Evolutionary conservation across 2,888 invertebrate species (phyloP), one percentile per base, ranked within the genome.

Genomic region (Aphelenchoides bicaudatus): DNA sequence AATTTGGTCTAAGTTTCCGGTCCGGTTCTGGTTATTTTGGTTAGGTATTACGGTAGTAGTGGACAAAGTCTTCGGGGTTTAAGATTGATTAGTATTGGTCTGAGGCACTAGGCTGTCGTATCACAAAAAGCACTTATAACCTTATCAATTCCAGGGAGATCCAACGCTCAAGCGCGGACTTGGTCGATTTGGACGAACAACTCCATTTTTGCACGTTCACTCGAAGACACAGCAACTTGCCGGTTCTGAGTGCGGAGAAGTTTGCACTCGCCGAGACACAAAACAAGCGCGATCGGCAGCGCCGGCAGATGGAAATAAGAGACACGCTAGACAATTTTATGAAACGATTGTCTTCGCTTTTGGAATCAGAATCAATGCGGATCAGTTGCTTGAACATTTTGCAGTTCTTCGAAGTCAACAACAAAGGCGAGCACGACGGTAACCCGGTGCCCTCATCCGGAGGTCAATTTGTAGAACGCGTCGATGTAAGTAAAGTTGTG

Each of bases 181-280:
- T 51, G 10, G 25, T 34, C 2, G 52, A 51, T 34, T 34, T 51
- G 16, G 52, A 51, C 25, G 37, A 51, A 29, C 19, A 27, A 21
- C 31, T 51, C 25, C 52, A 51, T 39, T 8, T 38, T 19, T 51
- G 52, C 37, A 30, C 25, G 8, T 51, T 51, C 52, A 29, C 52
- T 2, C 31, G 52, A 2, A 21, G 23, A 8, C 39, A 29, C 38
- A 37, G 37, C 3, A 21, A 28, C n/a, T 29, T 51, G 3, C 52
- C 37, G 8, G 13, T 31, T 13, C 28, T 51, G 19, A 34, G 37
- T 38, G n/a, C 39, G 8, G 52, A 51, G 28, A 13, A 38, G 25
- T 51, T 51, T 28, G 43, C 43, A 6, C 10, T 43, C 23, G 16
- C 43, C 6, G 52, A 51, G 37, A 10, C 25, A 23, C 21, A 23